phyloP scores from a whole-genome alignment of 1,140 invertebrate species.

The Euura saliciscinereae region DNA sequence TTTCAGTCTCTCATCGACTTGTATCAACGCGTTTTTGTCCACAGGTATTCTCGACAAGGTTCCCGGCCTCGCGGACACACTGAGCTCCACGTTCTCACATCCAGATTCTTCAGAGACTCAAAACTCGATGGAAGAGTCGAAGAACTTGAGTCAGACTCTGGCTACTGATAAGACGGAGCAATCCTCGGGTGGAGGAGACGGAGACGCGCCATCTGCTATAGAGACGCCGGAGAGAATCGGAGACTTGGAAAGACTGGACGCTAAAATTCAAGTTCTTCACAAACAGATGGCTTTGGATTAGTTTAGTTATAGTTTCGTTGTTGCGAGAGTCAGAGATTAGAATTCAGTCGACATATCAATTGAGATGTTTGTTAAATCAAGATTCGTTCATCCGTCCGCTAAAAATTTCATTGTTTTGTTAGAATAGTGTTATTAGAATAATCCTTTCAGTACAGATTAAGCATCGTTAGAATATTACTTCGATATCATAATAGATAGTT shows the following conservation, averaged over 20 bases:
- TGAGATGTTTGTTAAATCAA: no score
- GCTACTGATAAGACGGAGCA: constrained; percentile 10
- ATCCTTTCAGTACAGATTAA: no score
- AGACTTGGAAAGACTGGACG: constrained; percentile 31
- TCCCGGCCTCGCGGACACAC: constrained; percentile 20
- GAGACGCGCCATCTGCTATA: constrained; percentile 36
- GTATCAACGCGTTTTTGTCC: not conserved
- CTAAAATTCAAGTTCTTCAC: constrained; percentile 32
- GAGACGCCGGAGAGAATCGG: constrained; percentile 31
- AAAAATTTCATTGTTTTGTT: no score
- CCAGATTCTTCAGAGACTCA: not conserved
- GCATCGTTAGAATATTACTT: no score
- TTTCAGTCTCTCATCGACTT: not conserved
- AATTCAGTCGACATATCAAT: no score
- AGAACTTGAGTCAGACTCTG: not conserved
- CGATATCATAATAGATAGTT: no score
- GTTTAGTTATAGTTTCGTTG: not conserved
- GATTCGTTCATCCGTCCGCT: no score
- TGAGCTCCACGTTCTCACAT: constrained; percentile 16
- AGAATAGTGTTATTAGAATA: no score
- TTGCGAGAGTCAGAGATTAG: no score
- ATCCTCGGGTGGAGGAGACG: constrained; percentile 36
- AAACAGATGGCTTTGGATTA: constrained; percentile 20
- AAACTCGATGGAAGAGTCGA: not conserved
- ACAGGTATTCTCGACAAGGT: constrained; percentile 25